Evolutionary conservation across 2,113 vertebrate genomes (phyloP).

Genomic region (Candoia aspera): DNA sequence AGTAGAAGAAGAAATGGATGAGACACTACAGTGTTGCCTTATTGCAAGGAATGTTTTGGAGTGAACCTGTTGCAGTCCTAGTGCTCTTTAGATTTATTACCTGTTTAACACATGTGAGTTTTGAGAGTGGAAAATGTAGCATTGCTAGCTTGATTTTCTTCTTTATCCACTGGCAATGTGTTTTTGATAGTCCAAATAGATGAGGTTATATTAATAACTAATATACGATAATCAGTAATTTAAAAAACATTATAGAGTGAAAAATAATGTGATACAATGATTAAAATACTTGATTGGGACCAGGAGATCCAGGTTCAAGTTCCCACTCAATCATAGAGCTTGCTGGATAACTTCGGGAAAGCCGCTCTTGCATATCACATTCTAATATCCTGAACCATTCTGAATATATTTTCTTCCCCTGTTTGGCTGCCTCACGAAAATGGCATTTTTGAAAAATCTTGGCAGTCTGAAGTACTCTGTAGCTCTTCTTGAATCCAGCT

Average conservation of each 20-base stretch:
- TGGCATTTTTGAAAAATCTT: conserved; percentile 30
- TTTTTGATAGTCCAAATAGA: neutral
- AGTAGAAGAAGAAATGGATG: neutral
- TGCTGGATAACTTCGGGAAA: neutral
- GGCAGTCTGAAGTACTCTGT: conserved; percentile 26
- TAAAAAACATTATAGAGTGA: neutral
- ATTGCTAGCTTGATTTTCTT: neutral
- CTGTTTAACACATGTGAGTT: neutral
- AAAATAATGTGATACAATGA: neutral
- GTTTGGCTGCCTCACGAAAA: conserved; percentile 46
- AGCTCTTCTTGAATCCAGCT: conserved; percentile 36
- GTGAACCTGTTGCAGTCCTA: neutral
- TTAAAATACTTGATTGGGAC: neutral
- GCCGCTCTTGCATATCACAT: neutral
- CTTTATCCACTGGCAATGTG: neutral
- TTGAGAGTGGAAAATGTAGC: neutral
- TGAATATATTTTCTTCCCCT: conserved; percentile 22
- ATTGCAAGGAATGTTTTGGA: neutral
- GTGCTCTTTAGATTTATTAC: neutral
- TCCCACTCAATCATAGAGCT: neutral
- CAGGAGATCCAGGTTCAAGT: neutral
- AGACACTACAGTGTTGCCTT: neutral
- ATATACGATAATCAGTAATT: neutral
- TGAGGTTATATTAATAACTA: neutral
- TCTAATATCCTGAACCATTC: conserved; percentile 32